Conservation (phyloP, 2,113 vertebrate genomes). For the Sprattus sprattus region DNA sequence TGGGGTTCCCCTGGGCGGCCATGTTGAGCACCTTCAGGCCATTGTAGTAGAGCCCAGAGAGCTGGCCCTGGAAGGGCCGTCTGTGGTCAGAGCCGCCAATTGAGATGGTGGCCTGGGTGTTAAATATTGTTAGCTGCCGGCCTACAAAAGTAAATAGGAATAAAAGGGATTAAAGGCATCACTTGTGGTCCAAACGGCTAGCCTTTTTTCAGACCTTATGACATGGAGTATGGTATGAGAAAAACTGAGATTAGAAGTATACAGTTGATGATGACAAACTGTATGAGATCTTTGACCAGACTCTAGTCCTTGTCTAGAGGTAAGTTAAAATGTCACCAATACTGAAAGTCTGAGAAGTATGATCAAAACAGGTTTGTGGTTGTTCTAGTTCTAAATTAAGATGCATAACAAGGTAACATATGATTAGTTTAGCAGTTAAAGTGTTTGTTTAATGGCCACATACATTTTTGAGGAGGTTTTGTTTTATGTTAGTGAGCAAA, state of each 20-base stretch:
- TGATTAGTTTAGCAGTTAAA: not conserved
- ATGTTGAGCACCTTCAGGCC: conserved; percentile 96
- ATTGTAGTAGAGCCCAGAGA: conserved; percentile 98
- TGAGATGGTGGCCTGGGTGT: conserved; percentile 95
- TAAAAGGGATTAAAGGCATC: not conserved
- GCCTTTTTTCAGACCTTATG: not conserved
- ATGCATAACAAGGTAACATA: not conserved
- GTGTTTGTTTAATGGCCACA: not conserved
- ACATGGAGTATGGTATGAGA: not conserved
- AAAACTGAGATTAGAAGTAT: not conserved
- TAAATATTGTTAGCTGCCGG: conserved; percentile 98
- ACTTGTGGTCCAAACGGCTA: not conserved
- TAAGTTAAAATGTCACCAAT: no score
- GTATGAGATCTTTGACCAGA: not conserved
- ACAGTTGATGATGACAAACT: no score
- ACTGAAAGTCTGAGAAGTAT: not conserved
- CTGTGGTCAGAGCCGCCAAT: conserved; percentile 90
- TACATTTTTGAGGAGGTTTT: not conserved
- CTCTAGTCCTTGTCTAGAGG: not conserved
- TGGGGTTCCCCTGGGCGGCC: conserved; percentile 91
- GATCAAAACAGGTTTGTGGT: not conserved
- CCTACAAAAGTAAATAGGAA: conserved; percentile 61
- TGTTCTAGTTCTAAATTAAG: not conserved
- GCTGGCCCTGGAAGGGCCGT: conserved; percentile 95
- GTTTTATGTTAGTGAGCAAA: not conserved